A percentile compares a stretch with the other conserved stretches of the same genome.
Evolutionary conservation across 2,797 vertebrate species (phyloP).

Genomic region (Columba guinea): DNA sequence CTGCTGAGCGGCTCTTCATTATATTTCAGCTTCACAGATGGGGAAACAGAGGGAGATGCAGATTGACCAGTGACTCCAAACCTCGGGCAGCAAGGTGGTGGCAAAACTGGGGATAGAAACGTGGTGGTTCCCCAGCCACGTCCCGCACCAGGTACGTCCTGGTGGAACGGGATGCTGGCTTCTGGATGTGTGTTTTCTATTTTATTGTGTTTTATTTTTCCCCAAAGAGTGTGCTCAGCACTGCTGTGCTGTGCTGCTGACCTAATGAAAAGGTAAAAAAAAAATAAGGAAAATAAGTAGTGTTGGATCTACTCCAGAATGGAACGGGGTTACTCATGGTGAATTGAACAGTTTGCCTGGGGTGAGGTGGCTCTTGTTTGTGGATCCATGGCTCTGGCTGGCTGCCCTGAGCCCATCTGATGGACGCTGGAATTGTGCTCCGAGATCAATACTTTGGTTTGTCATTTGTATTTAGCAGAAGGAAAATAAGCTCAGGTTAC

Average conservation of each 20-base stretch:
- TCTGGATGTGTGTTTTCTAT: rapidly evolving
- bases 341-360: neutral
- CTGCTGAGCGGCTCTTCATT: rapidly evolving
- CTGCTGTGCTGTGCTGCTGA: neutral
- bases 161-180: neutral
- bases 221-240: rapidly evolving
- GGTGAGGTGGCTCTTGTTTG: neutral
- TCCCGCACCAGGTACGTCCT: neutral
- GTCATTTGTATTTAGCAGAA: rapidly evolving
- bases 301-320: neutral
- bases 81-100: neutral
- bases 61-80: neutral
- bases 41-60: neutral
- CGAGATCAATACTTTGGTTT: rapidly evolving
- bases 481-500: neutral
- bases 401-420: neutral
- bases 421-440: neutral
- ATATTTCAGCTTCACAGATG: neutral
- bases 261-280: neutral
- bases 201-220: rapidly evolving
- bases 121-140: rapidly evolving
- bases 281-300: neutral
- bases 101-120: neutral
- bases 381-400: neutral
- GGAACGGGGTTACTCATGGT: neutral